Percentiles rank a stretch among this genome's conserved stretches.
Evolutionary conservation across 1,140 invertebrate species (phyloP).

Genomic region (Cyclina sinensis): DNA sequence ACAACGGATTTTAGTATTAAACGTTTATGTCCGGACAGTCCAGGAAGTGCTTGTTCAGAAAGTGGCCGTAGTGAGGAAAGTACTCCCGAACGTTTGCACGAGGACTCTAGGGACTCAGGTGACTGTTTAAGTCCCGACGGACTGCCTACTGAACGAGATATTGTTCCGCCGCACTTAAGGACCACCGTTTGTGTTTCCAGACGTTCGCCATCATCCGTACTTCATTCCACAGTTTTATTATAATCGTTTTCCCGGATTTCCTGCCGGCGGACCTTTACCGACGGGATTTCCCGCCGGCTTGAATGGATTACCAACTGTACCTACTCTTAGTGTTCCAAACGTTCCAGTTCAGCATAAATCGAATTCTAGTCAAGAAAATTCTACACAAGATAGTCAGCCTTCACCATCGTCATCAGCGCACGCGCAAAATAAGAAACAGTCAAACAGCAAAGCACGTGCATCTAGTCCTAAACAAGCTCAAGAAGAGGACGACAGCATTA

Average conservation of each 20-base stretch:
- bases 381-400: neutral
- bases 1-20: conserved; percentile 83
- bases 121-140: conserved; percentile 74
- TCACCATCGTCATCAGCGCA: conserved; percentile 9
- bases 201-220: conserved; percentile 81
- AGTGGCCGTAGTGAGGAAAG: conserved; percentile 80
- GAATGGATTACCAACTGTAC: conserved; percentile 18
- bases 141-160: conserved; percentile 66
- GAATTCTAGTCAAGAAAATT: conserved; percentile 43
- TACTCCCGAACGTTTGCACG: conserved; percentile 60
- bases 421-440: conserved; percentile 11
- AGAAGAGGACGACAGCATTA: neutral
- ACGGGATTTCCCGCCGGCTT: conserved; percentile 34
- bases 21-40: conserved; percentile 83
- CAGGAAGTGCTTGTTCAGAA: conserved; percentile 80
- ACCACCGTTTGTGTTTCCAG: conserved; percentile 64
- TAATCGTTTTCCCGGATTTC: conserved; percentile 58
- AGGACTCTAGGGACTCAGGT: conserved; percentile 71
- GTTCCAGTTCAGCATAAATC: conserved; percentile 8
- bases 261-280: conserved; percentile 33
- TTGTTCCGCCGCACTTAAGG: conserved; percentile 69
- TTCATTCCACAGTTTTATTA: conserved; percentile 76
- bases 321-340: conserved; percentile 37
- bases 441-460: neutral
- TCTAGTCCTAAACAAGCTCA: conserved; percentile 6